phyloP scores from a whole-genome alignment of 2,797 vertebrate genomes.

The Pseudochromis fuscus region DNA sequence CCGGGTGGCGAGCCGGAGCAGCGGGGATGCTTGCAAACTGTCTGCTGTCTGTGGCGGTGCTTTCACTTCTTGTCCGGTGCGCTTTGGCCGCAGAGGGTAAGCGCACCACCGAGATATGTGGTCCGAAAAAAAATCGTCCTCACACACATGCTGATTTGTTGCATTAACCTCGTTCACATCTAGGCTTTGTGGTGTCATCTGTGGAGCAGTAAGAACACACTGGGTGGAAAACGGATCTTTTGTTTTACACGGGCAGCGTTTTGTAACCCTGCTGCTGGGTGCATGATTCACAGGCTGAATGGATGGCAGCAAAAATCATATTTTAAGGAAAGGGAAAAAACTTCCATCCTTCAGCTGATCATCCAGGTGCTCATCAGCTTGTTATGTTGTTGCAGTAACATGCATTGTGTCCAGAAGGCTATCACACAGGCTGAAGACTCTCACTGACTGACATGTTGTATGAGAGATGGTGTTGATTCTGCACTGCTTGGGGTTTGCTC shows the following conservation, averaged over 20 bases:
- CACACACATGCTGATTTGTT: conserved; percentile 34
- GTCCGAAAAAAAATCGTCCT: not conserved
- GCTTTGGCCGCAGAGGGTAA: conserved; percentile 84
- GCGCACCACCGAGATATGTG: conserved; percentile 43
- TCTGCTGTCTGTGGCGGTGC: conserved; percentile 76
- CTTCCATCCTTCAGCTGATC: conserved; percentile 22
- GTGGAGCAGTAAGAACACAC: conserved; percentile 7
- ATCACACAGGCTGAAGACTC: conserved; percentile 10
- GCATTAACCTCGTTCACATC: conserved; percentile 36
- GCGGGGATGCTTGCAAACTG: conserved; percentile 76
- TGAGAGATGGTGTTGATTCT: conserved; percentile 40
- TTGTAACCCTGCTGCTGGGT: conserved; percentile 53
- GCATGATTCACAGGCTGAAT: conserved; percentile 42
- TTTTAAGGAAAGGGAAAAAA: conserved; percentile 29
- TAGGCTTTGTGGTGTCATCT: not conserved
- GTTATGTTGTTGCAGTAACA: conserved; percentile 3
- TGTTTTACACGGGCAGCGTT: conserved; percentile 47
- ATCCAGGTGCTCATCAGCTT: not conserved
- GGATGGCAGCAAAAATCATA: conserved; percentile 22
- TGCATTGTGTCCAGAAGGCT: conserved; percentile 20
- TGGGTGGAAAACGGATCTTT: conserved; percentile 37
- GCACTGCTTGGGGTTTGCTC: conserved; percentile 47
- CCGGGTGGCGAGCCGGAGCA: conserved; percentile 58
- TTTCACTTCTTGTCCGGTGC: conserved; percentile 79
- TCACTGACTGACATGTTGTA: conserved; percentile 34